phyloP scores from a whole-genome alignment of 1,140 invertebrate genomes.

The Drosophila sucinea region DNA sequence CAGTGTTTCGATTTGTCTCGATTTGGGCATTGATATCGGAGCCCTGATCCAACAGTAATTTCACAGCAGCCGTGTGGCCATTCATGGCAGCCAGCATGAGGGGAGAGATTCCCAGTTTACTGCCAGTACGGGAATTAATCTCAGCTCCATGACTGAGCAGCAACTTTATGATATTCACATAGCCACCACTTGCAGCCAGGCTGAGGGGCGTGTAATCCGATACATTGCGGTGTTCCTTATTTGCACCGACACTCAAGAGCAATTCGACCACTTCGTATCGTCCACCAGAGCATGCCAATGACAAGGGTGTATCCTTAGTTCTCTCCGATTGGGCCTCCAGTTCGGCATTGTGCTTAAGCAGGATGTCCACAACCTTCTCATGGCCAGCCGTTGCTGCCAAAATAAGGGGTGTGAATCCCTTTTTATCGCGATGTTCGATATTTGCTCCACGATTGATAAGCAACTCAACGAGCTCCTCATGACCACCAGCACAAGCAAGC shows the following conservation, averaged over 20 bases:
- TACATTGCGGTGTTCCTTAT: conserved; percentile 99
- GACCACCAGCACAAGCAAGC: conserved; percentile 97
- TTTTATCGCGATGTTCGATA: conserved; percentile 99
- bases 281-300: conserved; percentile 98
- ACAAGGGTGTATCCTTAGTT: conserved; percentile 99
- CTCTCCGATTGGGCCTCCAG: conserved; percentile 99
- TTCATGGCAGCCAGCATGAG: conserved; percentile 99
- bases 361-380: conserved; percentile 96
- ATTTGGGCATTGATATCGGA: conserved; percentile 99
- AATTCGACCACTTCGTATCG: conserved; percentile 98
- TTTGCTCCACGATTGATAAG: conserved; percentile 95
- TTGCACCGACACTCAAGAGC: conserved; percentile 93
- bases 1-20: conserved; percentile 99
- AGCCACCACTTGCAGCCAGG: conserved; percentile 98
- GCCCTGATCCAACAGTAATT: conserved; percentile 97
- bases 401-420: conserved; percentile 99
- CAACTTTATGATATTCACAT: conserved; percentile 99
- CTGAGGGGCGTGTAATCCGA: conserved; percentile 99
- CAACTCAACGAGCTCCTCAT: conserved; percentile 97
- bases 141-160: conserved; percentile 96
- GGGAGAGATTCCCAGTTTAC: conserved; percentile 98
- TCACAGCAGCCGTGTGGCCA: conserved; percentile 96
- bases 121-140: conserved; percentile 98
- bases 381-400: conserved; percentile 98
- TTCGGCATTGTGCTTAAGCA: conserved; percentile 96